Conservation (phyloP, 2,797 vertebrate genomes). For the Moxostoma hubbsi region DNA sequence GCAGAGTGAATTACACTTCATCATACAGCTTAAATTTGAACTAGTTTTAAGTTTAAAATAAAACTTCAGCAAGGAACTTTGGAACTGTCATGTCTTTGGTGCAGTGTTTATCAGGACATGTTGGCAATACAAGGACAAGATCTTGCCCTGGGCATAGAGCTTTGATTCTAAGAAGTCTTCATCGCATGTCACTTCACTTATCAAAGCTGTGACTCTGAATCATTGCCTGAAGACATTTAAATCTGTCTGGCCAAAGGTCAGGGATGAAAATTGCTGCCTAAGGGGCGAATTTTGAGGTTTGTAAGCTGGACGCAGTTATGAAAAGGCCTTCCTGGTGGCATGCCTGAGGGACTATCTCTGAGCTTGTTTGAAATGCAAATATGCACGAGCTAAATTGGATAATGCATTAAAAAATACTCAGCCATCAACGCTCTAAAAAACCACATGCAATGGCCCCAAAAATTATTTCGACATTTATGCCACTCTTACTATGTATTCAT, state of each 20-base stretch:
- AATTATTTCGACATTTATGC: too few species aligned
- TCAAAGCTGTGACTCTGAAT: slow-evolving; percentile 76
- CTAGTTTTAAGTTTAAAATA: slow-evolving; percentile 33
- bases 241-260: slow-evolving; percentile 80
- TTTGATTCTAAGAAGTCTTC: slow-evolving; percentile 71
- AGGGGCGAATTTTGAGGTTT: slow-evolving; percentile 70
- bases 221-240: slow-evolving; percentile 79
- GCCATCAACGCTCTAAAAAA: background rate
- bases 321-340: slow-evolving; percentile 68
- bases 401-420: slow-evolving; percentile 6
- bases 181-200: slow-evolving; percentile 76
- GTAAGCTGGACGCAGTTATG: slow-evolving; percentile 70
- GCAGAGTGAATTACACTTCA: background rate
- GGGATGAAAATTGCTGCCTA: slow-evolving; percentile 77
- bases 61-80: slow-evolving; percentile 23
- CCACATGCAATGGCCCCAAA: background rate
- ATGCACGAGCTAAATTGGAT: slow-evolving; percentile 35
- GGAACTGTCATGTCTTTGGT: slow-evolving; percentile 32
- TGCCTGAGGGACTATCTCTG: slow-evolving; percentile 52
- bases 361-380: slow-evolving; percentile 49
- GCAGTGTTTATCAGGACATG: slow-evolving; percentile 68
- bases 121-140: slow-evolving; percentile 73
- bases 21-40: slow-evolving; percentile 18
- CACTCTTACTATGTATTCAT: too few species aligned
- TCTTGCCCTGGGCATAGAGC: slow-evolving; percentile 75